Evolutionary conservation across 2,113 vertebrate genomes (phyloP).

Genomic region (Leuciscus idus): DNA sequence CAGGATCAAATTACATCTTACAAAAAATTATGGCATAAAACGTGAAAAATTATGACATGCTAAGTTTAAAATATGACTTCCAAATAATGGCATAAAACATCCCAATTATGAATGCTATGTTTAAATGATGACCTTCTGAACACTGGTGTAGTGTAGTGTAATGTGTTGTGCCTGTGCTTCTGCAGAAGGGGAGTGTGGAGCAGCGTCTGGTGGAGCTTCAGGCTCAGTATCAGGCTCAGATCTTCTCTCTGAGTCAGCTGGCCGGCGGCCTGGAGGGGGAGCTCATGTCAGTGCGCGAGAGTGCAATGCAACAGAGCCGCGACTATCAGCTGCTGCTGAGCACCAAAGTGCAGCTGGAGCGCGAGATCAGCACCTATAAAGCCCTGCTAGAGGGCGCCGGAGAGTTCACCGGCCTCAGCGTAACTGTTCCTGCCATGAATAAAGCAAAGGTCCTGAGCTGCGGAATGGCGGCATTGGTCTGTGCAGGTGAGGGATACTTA

Average conservation of each 20-base stretch:
- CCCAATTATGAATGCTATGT: too few species aligned
- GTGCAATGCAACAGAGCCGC: conserved; percentile 31
- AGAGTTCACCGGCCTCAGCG: background rate
- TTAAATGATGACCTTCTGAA: too few species aligned
- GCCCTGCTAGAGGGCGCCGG: conserved; percentile 56
- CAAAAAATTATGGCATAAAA: too few species aligned
- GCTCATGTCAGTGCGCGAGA: conserved; percentile 35
- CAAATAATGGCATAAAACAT: too few species aligned
- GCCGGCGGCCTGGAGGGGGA: conserved; percentile 49
- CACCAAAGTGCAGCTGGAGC: conserved; percentile 62
- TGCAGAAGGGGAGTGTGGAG: conserved; percentile 57
- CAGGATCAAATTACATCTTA: background rate
- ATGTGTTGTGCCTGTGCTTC: too few species aligned
- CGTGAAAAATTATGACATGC: too few species aligned
- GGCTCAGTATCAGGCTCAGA: conserved; percentile 29
- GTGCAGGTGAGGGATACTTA: background rate
- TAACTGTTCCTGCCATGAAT: fast-evolving
- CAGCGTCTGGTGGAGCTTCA: conserved; percentile 47
- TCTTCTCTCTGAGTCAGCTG: conserved; percentile 39
- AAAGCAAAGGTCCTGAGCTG: too few species aligned
- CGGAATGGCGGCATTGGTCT: fast-evolving
- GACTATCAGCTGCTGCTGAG: conserved; percentile 59
- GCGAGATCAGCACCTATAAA: conserved; percentile 61
- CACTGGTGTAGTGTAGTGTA: too few species aligned
- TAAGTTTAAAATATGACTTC: too few species aligned